Evolutionary conservation across 2,797 vertebrate genomes (phyloP).

Genomic region (Sebastes matsubarae): DNA sequence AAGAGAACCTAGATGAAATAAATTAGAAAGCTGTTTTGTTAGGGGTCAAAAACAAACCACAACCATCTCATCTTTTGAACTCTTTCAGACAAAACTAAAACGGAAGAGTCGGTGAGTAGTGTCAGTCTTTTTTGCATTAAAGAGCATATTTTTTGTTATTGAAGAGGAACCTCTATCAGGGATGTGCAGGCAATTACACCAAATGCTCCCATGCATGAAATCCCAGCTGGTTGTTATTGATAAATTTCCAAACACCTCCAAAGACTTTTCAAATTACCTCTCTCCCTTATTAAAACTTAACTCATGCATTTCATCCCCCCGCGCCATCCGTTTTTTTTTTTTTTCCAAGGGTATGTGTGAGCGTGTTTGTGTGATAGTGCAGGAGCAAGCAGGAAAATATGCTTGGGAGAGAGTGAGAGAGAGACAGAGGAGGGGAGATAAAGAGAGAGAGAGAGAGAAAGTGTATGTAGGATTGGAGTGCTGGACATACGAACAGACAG

Average conservation of each 20-base stretch:
- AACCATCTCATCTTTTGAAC: constrained; percentile 48
- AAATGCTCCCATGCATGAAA: constrained; percentile 86
- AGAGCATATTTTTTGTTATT: constrained; percentile 80
- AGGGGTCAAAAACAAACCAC: constrained; percentile 53
- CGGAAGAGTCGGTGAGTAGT: constrained; percentile 57
- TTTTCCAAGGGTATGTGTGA: constrained; percentile 48
- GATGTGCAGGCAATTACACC: constrained; percentile 87
- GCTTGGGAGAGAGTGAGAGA: constrained; percentile 19
- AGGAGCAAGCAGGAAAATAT: constrained; percentile 63
- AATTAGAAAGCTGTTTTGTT: constrained; percentile 44
- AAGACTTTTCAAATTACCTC: constrained; percentile 87
- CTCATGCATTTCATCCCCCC: constrained; percentile 78
- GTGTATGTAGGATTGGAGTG: constrained; percentile 56
- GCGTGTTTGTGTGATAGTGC: constrained; percentile 65
- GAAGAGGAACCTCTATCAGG: constrained; percentile 85
- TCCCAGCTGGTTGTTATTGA: constrained; percentile 88
- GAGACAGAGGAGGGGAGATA: background rate
- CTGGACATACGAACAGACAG: constrained; percentile 71
- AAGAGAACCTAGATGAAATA: constrained; percentile 36
- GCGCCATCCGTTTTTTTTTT: constrained; percentile 9
- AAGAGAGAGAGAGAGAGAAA: constrained; percentile 3
- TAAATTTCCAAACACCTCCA: constrained; percentile 85
- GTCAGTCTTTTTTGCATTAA: constrained; percentile 72
- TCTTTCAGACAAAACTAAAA: constrained; percentile 44
- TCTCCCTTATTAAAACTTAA: constrained; percentile 85